Percentiles rank a stretch among this genome's conserved stretches.
Conservation (phyloP, 2,113 vertebrate species). For the Antennarius striatus region DNA sequence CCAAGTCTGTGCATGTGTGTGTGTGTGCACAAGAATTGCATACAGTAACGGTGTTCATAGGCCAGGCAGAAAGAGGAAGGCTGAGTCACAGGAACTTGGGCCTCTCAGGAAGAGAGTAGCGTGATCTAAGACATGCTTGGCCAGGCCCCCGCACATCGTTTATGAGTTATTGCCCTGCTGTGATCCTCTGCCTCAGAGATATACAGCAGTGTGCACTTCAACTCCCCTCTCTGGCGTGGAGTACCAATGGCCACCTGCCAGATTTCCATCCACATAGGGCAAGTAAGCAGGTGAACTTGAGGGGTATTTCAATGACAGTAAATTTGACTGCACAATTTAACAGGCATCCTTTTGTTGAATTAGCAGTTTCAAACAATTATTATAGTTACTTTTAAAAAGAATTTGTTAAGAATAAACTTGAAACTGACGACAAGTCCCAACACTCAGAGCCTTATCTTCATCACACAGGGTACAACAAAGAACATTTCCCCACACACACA, state of each 20-base stretch:
- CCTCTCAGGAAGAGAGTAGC: conserved; percentile 70
- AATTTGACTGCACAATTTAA: conserved; percentile 24
- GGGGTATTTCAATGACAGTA: conserved; percentile 32
- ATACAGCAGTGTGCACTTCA: conserved; percentile 47
- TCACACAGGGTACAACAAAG: conserved; percentile 26
- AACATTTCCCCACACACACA: conserved; percentile 61
- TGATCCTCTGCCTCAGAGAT: conserved; percentile 53
- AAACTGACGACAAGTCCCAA: conserved; percentile 24
- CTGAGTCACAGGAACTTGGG: conserved; percentile 71
- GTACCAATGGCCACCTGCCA: conserved; percentile 14
- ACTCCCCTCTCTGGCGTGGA: conserved; percentile 28
- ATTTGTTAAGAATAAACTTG: conserved; percentile 2
- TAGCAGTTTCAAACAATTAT: conserved; percentile 13
- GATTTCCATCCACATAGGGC: conserved; percentile 41
- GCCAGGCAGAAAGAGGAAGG: conserved; percentile 57
- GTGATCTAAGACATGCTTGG: conserved; percentile 70
- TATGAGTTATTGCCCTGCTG: conserved; percentile 62
- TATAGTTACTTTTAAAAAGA: background rate
- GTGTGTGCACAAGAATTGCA: conserved; percentile 8
- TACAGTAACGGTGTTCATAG: conserved; percentile 43
- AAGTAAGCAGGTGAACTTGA: conserved; percentile 62
- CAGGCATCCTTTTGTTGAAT: conserved; percentile 12
- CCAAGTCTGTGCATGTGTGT: background rate
- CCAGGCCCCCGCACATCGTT: conserved; percentile 59
- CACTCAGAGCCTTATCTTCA: conserved; percentile 29